A percentile compares a stretch with the other conserved stretches of the same genome.
phyloP scores from a whole-genome alignment of 2,113 vertebrate genomes.

The Conger conger region DNA sequence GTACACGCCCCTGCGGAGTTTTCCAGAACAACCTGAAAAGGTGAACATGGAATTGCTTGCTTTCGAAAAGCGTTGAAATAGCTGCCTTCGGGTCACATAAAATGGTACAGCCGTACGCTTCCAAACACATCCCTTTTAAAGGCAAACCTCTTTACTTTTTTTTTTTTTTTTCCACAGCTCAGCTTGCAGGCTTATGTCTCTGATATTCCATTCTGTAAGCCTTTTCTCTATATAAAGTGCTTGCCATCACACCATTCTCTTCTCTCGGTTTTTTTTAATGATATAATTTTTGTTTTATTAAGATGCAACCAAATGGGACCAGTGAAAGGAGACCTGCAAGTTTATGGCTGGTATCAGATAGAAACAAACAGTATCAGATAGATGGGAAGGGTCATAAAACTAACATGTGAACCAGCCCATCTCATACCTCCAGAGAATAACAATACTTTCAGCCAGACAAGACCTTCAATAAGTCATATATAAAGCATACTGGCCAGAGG shows the following conservation, averaged over 20 bases:
- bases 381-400: background rate
- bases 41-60: background rate
- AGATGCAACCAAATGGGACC: background rate
- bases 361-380: background rate
- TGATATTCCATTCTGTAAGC: background rate
- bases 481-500: background rate
- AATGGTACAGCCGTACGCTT: conserved; percentile 4
- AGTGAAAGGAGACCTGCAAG: background rate
- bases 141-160: background rate
- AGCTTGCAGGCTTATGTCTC: background rate
- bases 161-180: background rate
- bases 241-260: background rate
- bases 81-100: conserved; percentile 16
- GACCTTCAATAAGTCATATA: background rate
- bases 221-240: background rate
- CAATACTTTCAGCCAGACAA: background rate
- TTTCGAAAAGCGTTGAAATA: conserved; percentile 20
- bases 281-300: background rate
- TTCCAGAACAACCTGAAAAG: background rate
- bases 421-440: background rate
- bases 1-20: background rate
- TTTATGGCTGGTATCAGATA: background rate
- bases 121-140: background rate
- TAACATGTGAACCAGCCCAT: background rate
- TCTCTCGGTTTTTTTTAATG: background rate